Percentiles rank a stretch among this genome's conserved stretches.
Conservation (phyloP, 2,797 vertebrate genomes). For the Austrolebias charrua region DNA sequence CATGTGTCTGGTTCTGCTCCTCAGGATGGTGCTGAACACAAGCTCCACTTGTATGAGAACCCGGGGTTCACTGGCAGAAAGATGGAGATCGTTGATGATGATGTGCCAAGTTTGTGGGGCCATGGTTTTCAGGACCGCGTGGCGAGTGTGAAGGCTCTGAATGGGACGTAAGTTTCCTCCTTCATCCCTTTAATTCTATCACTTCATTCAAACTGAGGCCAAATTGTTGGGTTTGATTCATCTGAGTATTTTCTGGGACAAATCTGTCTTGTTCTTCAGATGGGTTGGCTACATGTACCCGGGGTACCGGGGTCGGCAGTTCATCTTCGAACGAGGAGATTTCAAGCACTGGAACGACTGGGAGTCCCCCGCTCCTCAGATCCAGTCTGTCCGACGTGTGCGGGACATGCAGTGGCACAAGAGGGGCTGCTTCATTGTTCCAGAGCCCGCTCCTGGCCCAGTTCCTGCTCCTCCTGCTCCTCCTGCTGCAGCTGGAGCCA, state of each 20-base stretch:
- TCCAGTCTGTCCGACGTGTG: conserved; percentile 90
- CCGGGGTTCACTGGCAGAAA: conserved; percentile 82
- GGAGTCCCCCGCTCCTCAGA: conserved; percentile 86
- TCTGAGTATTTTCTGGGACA: background rate
- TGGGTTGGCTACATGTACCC: conserved; percentile 95
- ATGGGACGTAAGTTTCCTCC: conserved; percentile 85
- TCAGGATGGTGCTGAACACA: conserved; percentile 88
- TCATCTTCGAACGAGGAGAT: conserved; percentile 88
- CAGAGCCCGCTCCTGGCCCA: conserved; percentile 42
- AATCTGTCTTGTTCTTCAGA: conserved; percentile 62
- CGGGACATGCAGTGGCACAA: conserved; percentile 96
- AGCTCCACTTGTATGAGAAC: conserved; percentile 89
- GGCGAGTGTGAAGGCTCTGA: conserved; percentile 85
- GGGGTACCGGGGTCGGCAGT: conserved; percentile 90
- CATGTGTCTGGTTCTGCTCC: conserved; percentile 20
- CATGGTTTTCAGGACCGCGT: conserved; percentile 91
- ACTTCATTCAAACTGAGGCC: background rate
- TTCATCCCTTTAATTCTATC: background rate
- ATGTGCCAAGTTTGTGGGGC: conserved; percentile 91
- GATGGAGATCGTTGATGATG: conserved; percentile 92
- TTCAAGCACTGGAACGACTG: conserved; percentile 96
- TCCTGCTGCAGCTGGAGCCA: conserved; percentile 76
- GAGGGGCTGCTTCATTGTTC: conserved; percentile 79
- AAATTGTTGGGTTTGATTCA: background rate
- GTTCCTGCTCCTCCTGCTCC: conserved; percentile 64